Conservation (phyloP, 30 jellyfish, hydroid and myxozoan genomes). For the Mastigias papua region DNA sequence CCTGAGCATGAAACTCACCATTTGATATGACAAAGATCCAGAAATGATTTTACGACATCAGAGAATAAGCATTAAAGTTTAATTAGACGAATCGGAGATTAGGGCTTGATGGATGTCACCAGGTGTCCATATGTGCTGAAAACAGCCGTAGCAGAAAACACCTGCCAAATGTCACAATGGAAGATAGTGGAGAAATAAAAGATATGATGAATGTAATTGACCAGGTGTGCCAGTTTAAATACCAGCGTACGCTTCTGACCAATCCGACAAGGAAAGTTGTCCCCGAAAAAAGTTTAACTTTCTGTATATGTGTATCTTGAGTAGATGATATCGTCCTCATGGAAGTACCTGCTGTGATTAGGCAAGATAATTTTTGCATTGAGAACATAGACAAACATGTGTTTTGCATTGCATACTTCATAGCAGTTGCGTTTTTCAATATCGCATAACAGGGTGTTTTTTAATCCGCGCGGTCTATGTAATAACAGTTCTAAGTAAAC, state of each 20-base stretch:
- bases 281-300: background rate
- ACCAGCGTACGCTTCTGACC: background rate
- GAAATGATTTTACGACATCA: conserved; percentile 36
- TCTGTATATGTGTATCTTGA: background rate
- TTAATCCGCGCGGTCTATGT: background rate
- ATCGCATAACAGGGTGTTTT: background rate
- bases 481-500: background rate
- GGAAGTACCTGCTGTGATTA: conserved; percentile 19
- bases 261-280: background rate
- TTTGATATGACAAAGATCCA: conserved; percentile 55
- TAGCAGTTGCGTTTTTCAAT: background rate
- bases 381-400: background rate
- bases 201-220: background rate
- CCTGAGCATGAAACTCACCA: conserved; percentile 27
- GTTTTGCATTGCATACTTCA: background rate
- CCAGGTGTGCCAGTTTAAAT: background rate
- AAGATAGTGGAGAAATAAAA: conserved; percentile 9
- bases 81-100: conserved; percentile 38
- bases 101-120: conserved; percentile 49
- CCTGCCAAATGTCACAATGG: background rate
- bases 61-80: conserved; percentile 44
- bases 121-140: conserved; percentile 38
- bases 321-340: background rate
- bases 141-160: conserved; percentile 6
- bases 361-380: conserved; percentile 1